phyloP scores from a whole-genome alignment of 2,888 invertebrate genomes.

The Boloria selene region DNA sequence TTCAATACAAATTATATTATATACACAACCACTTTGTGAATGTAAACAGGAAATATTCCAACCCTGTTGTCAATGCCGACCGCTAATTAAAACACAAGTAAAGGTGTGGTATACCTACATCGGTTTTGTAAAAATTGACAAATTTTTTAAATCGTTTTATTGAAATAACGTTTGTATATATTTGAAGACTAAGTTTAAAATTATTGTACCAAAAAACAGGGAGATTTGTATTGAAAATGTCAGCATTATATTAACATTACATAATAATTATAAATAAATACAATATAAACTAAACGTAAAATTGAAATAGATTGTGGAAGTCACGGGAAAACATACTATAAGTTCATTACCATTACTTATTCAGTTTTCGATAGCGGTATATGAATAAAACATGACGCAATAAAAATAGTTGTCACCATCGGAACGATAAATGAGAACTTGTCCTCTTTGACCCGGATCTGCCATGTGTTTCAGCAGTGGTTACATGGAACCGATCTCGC shows the following conservation, averaged over 20 bases:
- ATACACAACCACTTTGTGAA: constrained; percentile 29
- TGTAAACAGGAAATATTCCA: constrained; percentile 39
- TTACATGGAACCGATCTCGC: constrained; percentile 31
- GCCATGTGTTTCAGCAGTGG: constrained; percentile 50
- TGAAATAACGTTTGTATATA: too few species aligned
- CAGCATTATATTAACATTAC: too few species aligned
- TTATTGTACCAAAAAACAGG: too few species aligned
- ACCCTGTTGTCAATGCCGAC: constrained; percentile 34
- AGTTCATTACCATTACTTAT: constrained; percentile 18
- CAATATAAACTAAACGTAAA: too few species aligned
- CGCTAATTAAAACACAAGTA: constrained; percentile 14
- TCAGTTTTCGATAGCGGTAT: constrained; percentile 23
- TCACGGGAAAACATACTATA: not conserved
- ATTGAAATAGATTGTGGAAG: not conserved
- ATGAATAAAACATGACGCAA: constrained; percentile 47
- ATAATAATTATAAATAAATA: too few species aligned
- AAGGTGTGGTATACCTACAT: constrained; percentile 4
- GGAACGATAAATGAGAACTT: constrained; percentile 58
- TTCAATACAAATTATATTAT: not conserved
- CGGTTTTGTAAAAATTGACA: not conserved
- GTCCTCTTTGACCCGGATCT: constrained; percentile 75
- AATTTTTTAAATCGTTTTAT: too few species aligned
- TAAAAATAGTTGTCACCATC: constrained; percentile 49
- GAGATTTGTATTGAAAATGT: too few species aligned
- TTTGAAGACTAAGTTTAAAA: too few species aligned